These are phyloP conservation scores for Penaeus monodon DNA, from an alignment of 2,888 invertebrate genomes.

Conservation along the genomic window DNA sequence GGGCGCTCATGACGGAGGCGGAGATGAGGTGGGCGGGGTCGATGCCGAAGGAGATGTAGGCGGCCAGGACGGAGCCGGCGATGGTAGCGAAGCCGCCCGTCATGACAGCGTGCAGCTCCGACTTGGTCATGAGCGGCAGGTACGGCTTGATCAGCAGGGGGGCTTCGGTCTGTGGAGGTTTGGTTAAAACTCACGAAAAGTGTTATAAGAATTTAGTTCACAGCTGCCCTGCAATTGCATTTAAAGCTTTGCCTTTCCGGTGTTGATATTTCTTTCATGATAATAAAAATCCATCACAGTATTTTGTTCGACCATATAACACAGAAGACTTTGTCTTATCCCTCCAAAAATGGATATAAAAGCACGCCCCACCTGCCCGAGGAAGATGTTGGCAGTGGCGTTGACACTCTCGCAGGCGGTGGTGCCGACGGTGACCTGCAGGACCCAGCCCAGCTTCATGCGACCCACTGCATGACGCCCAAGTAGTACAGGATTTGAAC, in stretches of 20 bases:
- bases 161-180: conserved; percentile 82
- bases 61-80: conserved; percentile 90
- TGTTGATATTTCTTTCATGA: too few relatives aligned
- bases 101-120: conserved; percentile 94
- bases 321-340: too few relatives aligned
- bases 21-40: conserved; percentile 89
- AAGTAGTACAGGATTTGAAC: conserved; percentile 90
- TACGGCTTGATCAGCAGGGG: conserved; percentile 91
- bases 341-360: too few relatives aligned
- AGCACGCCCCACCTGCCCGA: conserved; percentile 82
- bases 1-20: conserved; percentile 96
- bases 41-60: conserved; percentile 91
- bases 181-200: too few relatives aligned
- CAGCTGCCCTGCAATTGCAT: too few relatives aligned
- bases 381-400: conserved; percentile 93
- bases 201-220: too few relatives aligned
- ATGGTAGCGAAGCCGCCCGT: conserved; percentile 95
- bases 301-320: too few relatives aligned
- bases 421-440: conserved; percentile 82
- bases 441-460: conserved; percentile 81
- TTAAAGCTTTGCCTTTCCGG: background rate
- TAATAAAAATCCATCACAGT: too few relatives aligned
- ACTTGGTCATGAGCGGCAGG: conserved; percentile 84
- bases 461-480: conserved; percentile 89
- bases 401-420: conserved; percentile 95